A percentile compares a stretch with the other conserved stretches of the same genome.
phyloP scores from a whole-genome alignment of 2,797 vertebrate genomes.

The Chelon auratus region DNA sequence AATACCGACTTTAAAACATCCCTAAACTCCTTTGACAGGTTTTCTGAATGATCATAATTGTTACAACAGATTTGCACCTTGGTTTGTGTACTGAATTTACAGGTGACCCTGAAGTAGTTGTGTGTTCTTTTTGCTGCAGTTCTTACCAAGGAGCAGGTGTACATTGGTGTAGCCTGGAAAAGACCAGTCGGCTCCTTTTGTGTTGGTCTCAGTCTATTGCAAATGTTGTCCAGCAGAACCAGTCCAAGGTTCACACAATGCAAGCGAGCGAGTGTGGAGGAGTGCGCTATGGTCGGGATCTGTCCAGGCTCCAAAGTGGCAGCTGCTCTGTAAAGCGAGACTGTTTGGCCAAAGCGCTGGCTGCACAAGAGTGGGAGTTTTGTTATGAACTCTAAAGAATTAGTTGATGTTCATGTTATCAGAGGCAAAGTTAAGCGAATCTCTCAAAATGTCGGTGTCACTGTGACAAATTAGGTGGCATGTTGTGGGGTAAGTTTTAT shows the following conservation, averaged over 20 bases:
- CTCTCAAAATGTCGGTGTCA: conserved; percentile 39
- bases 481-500: conserved; percentile 58
- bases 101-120: not conserved
- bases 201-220: conserved; percentile 48
- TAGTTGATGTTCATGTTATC: conserved; percentile 36
- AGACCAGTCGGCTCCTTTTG: conserved; percentile 51
- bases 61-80: not conserved
- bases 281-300: conserved; percentile 72
- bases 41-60: conserved; percentile 12
- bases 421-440: conserved; percentile 1
- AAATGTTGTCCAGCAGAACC: conserved; percentile 52
- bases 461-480: conserved; percentile 40
- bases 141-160: conserved; percentile 60
- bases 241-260: conserved; percentile 62
- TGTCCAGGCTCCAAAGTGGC: conserved; percentile 73
- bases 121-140: conserved; percentile 42
- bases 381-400: conserved; percentile 37
- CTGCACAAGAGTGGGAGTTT: conserved; percentile 30
- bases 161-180: conserved; percentile 54
- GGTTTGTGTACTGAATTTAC: conserved; percentile 24
- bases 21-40: not conserved
- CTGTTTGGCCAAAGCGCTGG: conserved; percentile 32
- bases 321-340: conserved; percentile 60
- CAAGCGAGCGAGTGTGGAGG: conserved; percentile 52
- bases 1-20: conserved; percentile 13